phyloP scores from a whole-genome alignment of 92 coral and sea anemone species.

The Metridium senile region DNA sequence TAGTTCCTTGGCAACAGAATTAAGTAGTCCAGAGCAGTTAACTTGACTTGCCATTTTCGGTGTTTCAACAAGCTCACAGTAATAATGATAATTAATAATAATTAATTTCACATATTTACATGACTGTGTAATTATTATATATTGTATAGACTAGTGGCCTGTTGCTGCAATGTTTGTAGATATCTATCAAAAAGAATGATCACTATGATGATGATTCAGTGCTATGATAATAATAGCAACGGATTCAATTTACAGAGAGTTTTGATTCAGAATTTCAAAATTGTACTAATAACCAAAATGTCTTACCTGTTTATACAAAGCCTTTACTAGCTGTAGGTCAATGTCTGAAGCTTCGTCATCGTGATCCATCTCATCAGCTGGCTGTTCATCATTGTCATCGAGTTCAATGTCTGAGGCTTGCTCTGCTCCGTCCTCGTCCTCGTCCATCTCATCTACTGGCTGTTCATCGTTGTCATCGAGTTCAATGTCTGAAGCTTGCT shows the following conservation, averaged over 20 bases:
- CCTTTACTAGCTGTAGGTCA: not conserved
- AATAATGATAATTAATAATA: not conserved
- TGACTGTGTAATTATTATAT: too few species aligned
- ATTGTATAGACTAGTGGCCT: too few species aligned
- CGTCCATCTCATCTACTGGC: not conserved
- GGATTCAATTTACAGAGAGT: too few species aligned
- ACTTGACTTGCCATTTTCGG: conserved; percentile 16
- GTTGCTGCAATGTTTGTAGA: too few species aligned
- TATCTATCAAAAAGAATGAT: too few species aligned
- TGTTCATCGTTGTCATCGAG: not conserved
- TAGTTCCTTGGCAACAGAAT: conserved; percentile 12
- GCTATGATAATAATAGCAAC: too few species aligned
- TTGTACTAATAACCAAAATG: not conserved
- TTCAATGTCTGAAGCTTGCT: not conserved
- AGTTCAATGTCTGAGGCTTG: not conserved
- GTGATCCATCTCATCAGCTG: not conserved
- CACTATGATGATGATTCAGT: too few species aligned
- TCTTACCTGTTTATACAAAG: not conserved
- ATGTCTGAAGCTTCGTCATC: not conserved
- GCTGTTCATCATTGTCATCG: not conserved
- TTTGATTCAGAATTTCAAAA: not conserved
- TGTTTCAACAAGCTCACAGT: conserved; percentile 11
- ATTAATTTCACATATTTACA: too few species aligned
- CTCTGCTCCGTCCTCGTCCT: not conserved
- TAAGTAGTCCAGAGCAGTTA: conserved; percentile 4